These are phyloP conservation scores for Orbicella faveolata DNA, from an alignment of 64 coral and sea anemone species.

Conservation along the genomic window DNA sequence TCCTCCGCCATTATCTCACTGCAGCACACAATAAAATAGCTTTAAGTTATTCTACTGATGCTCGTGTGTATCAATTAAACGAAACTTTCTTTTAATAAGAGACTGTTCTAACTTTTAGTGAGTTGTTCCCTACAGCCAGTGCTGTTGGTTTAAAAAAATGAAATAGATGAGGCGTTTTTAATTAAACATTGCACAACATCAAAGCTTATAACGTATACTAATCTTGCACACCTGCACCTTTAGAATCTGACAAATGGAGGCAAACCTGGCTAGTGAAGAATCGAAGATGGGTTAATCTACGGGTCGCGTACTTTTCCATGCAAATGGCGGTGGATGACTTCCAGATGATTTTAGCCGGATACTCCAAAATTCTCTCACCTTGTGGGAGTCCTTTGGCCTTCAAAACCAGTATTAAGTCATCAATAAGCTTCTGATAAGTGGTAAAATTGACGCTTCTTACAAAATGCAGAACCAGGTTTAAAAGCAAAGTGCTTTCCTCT, in stretches of 20 bases:
- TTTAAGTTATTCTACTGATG: too few species aligned
- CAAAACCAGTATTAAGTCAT: slow-evolving; percentile 40
- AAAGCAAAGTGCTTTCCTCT: slow-evolving; percentile 33
- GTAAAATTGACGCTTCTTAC: slow-evolving; percentile 52
- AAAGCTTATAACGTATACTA: too few species aligned
- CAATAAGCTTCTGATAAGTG: slow-evolving; percentile 64
- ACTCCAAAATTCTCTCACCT: slow-evolving; percentile 3
- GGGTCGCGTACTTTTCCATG: slow-evolving; percentile 33
- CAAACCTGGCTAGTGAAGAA: slow-evolving; percentile 77
- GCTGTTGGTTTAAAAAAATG: too few species aligned
- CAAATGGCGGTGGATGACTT: slow-evolving; percentile 66
- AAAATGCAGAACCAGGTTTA: slow-evolving; percentile 72
- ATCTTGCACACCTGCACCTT: too few species aligned
- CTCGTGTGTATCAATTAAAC: too few species aligned
- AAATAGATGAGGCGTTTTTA: too few species aligned
- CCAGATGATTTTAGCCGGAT: slow-evolving; percentile 76
- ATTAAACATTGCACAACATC: too few species aligned
- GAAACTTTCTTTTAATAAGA: too few species aligned
- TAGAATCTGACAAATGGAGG: neutral
- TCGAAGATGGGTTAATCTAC: slow-evolving; percentile 49
- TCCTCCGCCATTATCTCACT: too few species aligned
- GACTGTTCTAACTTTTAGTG: too few species aligned
- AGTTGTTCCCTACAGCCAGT: too few species aligned
- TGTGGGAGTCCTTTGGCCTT: neutral
- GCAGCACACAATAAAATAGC: too few species aligned